Conservation (phyloP, 2,113 vertebrate species). For the Bos javanicus region DNA sequence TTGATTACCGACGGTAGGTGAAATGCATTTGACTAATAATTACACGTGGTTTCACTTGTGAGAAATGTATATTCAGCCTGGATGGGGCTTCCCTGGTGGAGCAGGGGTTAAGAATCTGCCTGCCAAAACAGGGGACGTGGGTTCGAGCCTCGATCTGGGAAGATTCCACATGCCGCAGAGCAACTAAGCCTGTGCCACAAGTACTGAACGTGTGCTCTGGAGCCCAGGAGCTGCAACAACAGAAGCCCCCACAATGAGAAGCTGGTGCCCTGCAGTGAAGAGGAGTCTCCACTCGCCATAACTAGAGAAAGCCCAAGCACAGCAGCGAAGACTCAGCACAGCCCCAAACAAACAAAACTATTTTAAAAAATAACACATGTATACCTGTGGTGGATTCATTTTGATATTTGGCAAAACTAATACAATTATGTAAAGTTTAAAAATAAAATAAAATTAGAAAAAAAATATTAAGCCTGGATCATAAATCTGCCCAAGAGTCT, state of each 20-base stretch:
- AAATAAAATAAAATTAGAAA: too few species aligned
- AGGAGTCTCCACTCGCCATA: not conserved
- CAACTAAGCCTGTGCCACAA: not conserved
- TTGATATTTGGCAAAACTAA: too few species aligned
- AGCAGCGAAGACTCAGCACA: not conserved
- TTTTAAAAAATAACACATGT: not conserved
- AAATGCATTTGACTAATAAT: not conserved
- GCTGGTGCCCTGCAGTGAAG: fast-evolving
- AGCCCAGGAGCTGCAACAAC: not conserved
- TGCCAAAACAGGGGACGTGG: not conserved
- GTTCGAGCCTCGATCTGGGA: not conserved
- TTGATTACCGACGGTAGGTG: not conserved
- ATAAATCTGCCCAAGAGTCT: not conserved
- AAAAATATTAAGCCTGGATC: not conserved
- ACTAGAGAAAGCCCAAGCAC: not conserved
- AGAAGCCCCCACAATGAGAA: not conserved
- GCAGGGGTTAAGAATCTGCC: not conserved
- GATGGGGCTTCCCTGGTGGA: not conserved
- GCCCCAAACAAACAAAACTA: not conserved
- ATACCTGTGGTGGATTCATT: too few species aligned
- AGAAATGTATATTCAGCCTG: not conserved
- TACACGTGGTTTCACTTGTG: not conserved
- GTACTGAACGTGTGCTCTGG: not conserved
- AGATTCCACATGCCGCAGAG: not conserved
- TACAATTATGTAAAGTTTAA: too few species aligned